Percentiles rank a stretch among this genome's conserved stretches.
Evolutionary conservation across 2,797 vertebrate genomes (phyloP).

Genomic region (Danio aesculapii): DNA sequence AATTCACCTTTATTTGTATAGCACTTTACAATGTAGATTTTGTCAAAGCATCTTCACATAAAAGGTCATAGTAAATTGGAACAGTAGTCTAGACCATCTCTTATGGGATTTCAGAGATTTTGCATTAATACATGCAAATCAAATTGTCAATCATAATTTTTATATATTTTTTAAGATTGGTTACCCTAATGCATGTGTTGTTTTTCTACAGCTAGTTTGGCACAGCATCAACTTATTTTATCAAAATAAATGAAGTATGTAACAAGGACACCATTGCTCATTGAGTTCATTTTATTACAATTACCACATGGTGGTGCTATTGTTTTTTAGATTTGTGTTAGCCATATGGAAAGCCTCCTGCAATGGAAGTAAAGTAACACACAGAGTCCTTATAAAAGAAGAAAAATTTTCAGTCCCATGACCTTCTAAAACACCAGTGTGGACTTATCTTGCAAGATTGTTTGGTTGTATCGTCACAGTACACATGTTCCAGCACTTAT

Average conservation of each 20-base stretch:
- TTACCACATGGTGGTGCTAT: conserved; percentile 55
- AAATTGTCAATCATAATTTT: neutral
- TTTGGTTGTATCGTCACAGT: conserved; percentile 2
- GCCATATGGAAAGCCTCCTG: neutral
- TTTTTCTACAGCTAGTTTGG: neutral
- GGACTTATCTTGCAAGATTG: neutral
- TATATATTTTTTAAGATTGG: no score
- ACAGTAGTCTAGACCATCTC: neutral
- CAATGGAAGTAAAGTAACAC: neutral
- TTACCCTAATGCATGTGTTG: no score
- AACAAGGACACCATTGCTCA: neutral
- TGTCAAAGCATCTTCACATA: no score
- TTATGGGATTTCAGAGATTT: neutral
- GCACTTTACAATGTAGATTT: no score
- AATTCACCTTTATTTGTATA: no score
- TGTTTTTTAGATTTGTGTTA: conserved; percentile 25
- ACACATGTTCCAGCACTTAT: conserved; percentile 6
- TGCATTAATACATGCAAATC: neutral
- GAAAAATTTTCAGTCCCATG: conserved; percentile 12
- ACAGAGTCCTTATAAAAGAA: conserved; percentile 6
- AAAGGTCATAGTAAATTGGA: no score
- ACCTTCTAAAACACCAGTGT: neutral
- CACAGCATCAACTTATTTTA: neutral
- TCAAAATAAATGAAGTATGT: neutral
- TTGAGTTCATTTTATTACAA: neutral